Evolutionary conservation across 2,888 invertebrate species (phyloP).

Genomic region (Tenthredo scrophulariae): DNA sequence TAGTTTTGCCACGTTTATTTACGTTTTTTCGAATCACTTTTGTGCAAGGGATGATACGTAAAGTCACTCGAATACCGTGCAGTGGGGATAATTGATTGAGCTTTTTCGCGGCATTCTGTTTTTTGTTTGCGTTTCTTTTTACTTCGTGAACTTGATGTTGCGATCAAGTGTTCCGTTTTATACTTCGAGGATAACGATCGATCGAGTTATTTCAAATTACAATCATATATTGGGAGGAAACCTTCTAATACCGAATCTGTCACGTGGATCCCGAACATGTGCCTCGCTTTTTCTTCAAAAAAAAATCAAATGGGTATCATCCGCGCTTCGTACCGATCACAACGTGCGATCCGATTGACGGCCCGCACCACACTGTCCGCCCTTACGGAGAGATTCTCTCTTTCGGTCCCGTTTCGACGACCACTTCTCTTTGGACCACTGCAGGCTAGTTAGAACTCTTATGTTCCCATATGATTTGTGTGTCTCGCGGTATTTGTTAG

Average conservation of each 20-base stretch:
- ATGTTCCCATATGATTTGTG: not conserved
- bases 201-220: not conserved
- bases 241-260: not conserved
- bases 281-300: not conserved
- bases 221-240: not conserved
- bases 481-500: not conserved
- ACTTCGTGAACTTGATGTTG: not conserved
- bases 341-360: conserved; percentile 67
- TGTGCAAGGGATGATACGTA: not conserved
- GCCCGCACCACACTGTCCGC: conserved; percentile 68
- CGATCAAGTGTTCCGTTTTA: not conserved
- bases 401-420: conserved; percentile 55
- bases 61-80: conserved; percentile 32
- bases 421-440: conserved; percentile 44
- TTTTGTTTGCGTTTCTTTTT: not conserved
- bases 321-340: conserved; percentile 60
- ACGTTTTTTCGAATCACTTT: conserved; percentile 18
- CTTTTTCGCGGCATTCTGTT: conserved; percentile 17
- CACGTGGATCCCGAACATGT: not conserved
- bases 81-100: not conserved
- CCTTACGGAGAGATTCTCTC: conserved; percentile 26
- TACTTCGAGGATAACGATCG: not conserved
- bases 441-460: not conserved
- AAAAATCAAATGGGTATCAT: conserved; percentile 52
- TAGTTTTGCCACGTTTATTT: not conserved